Percentiles rank a stretch among this genome's conserved stretches.
Conservation (phyloP, 2,888 invertebrate genomes). For the Tetragonisca angustula region DNA sequence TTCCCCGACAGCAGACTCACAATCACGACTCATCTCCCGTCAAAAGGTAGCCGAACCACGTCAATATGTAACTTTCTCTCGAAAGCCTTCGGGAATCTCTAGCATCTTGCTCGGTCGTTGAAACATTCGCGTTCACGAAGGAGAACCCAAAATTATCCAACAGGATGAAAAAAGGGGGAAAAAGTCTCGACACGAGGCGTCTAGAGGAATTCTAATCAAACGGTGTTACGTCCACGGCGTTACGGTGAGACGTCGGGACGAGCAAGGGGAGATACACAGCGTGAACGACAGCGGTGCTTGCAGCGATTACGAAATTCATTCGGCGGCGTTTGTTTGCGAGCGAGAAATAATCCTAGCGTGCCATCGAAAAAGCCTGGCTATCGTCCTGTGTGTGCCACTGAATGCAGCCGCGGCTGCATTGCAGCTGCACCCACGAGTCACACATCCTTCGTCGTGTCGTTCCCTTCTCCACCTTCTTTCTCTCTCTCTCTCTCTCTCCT, state of each 20-base stretch:
- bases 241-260: too few species aligned
- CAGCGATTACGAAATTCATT: slow-evolving; percentile 50
- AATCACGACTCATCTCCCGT: slow-evolving; percentile 24
- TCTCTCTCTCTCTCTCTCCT: slow-evolving; percentile 33
- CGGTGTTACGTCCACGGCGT: background rate
- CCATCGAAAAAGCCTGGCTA: slow-evolving; percentile 49
- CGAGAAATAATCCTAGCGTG: slow-evolving; percentile 57
- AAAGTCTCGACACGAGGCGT: background rate
- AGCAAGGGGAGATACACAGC: slow-evolving; percentile 3
- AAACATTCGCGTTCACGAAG: background rate
- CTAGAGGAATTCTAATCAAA: background rate
- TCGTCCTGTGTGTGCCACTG: slow-evolving; percentile 53
- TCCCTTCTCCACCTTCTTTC: slow-evolving; percentile 62
- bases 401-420: slow-evolving; percentile 62
- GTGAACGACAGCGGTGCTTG: slow-evolving; percentile 20
- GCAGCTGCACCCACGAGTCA: slow-evolving; percentile 76
- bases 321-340: slow-evolving; percentile 12
- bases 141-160: background rate
- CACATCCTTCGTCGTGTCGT: slow-evolving; percentile 71
- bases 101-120: background rate
- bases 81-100: slow-evolving; percentile 2
- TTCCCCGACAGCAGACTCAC: background rate
- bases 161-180: background rate
- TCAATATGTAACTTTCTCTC: slow-evolving; percentile 31
- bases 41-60: background rate